phyloP scores from a whole-genome alignment of 2,888 invertebrate genomes.

The Chydorus sphaericus region DNA sequence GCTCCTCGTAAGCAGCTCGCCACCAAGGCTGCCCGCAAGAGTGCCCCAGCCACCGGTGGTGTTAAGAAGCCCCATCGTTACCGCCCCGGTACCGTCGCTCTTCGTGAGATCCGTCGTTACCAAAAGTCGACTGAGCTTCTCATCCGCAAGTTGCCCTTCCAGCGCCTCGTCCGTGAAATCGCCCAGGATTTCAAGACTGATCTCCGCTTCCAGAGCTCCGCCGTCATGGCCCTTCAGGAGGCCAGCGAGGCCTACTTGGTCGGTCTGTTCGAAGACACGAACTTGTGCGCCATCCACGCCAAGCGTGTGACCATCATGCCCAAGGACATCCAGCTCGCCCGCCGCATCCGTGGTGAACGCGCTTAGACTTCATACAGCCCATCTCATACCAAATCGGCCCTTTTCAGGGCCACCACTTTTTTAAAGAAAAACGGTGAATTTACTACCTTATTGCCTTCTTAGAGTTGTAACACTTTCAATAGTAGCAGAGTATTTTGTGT shows the following conservation, averaged over 20 bases:
- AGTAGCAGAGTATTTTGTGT: no score
- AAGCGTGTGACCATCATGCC: conserved; percentile 97
- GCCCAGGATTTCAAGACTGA: conserved; percentile 29
- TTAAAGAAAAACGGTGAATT: no score
- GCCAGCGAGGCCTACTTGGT: conserved; percentile 82
- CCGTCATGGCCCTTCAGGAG: conserved; percentile 40
- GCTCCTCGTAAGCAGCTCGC: conserved; percentile 87
- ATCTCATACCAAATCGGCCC: no score
- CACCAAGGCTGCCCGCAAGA: conserved; percentile 83
- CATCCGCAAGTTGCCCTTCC: conserved; percentile 36
- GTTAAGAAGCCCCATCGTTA: conserved; percentile 37
- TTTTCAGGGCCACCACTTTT: no score
- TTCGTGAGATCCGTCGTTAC: conserved; percentile 37
- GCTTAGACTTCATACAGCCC: no score
- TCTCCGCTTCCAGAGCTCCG: conserved; percentile 15
- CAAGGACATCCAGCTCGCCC: conserved; percentile 92
- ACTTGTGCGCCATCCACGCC: conserved; percentile 93
- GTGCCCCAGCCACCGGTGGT: conserved; percentile 35
- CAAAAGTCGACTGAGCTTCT: conserved; percentile 36
- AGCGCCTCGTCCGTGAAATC: conserved; percentile 31
- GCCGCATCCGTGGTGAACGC: conserved; percentile 57
- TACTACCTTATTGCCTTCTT: no score
- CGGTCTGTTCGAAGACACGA: conserved; percentile 93
- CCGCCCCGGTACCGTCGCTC: conserved; percentile 36
- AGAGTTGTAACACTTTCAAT: no score